These are phyloP conservation scores for Tychaedon coryphoeus DNA, from an alignment of 2,113 vertebrate genomes.

Conservation along the genomic window DNA sequence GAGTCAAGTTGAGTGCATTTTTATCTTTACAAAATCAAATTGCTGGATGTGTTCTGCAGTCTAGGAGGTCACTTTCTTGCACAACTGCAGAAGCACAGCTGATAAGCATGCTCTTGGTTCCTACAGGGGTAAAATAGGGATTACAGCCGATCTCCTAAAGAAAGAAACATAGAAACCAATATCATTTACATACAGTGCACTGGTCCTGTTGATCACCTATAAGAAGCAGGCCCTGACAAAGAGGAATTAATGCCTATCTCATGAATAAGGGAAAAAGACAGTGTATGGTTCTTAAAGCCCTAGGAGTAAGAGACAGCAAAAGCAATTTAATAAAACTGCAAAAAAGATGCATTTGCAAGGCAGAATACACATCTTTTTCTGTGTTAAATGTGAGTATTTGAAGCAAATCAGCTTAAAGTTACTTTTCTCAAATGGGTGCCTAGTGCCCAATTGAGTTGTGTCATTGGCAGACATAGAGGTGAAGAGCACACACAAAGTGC, in stretches of 20 bases:
- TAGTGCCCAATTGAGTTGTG: background rate
- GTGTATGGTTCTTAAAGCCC: background rate
- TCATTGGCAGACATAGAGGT: background rate
- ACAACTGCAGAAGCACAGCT: background rate
- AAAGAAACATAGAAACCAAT: background rate
- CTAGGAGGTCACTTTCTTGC: background rate
- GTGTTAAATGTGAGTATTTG: background rate
- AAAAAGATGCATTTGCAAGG: background rate
- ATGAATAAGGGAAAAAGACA: background rate
- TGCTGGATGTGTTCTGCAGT: background rate
- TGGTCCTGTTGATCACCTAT: background rate
- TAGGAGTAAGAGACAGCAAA: background rate
- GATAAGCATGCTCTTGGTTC: background rate
- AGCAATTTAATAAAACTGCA: background rate
- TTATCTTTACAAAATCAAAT: background rate
- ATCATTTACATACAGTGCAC: background rate
- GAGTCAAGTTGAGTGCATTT: background rate
- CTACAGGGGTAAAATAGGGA: background rate
- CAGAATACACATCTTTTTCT: background rate
- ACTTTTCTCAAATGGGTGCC: background rate
- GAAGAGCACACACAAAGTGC: background rate
- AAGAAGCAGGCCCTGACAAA: background rate
- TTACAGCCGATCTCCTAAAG: background rate
- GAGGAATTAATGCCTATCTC: background rate
- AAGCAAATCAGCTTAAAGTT: background rate